Evolutionary conservation across 2,113 vertebrate species (phyloP), one percentile per base, ranked within the genome.

Genomic region (Notiomystis cincta): DNA sequence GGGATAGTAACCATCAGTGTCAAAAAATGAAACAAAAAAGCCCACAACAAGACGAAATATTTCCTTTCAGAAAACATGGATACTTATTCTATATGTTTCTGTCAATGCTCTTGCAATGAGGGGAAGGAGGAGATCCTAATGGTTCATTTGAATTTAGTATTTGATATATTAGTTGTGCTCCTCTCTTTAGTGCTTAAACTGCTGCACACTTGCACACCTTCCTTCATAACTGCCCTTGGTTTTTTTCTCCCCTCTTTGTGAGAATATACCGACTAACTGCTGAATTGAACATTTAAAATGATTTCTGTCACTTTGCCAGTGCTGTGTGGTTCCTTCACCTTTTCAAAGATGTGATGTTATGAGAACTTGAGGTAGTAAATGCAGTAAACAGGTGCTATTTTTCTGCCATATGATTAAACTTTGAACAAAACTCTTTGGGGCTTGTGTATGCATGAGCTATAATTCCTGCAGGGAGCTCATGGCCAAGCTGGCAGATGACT

Each of bases 391-490:
- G 28, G 40, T 73, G 77, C 35, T 80, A 24, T 56, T 89, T 89
- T 94, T 76, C 67, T 90, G 85, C 47, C 33, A 13, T 81, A 21
- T 50, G 71, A 93, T 95, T 93, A 84, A 88, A 91, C 27, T 90
- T 85, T 25, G 86, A 90, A 75, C 13, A 81, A 83, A 90, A 79
- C 19, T 94, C 57, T 90, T 90, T 61, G 71, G 54, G 61, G 37
- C 37, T 93, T 91, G 71, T 86, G 56, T 89, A 90, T 94, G 84
- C 69, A 38, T 64, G 84, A 95, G 28, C 47, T 95, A 2, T 82
- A 95, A 84, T 90, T 97, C 86, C 92, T 94, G 53, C 54, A 73
- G 93, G 79, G 90, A 96, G 50, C 65, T 96, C 71, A 54, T 91
- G 91, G 79, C 53, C 57, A 47, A 71, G 33, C 82, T 86, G 94